Evolutionary conservation across 1,140 invertebrate species (phyloP).

Genomic region (Hyles euphorbiae): DNA sequence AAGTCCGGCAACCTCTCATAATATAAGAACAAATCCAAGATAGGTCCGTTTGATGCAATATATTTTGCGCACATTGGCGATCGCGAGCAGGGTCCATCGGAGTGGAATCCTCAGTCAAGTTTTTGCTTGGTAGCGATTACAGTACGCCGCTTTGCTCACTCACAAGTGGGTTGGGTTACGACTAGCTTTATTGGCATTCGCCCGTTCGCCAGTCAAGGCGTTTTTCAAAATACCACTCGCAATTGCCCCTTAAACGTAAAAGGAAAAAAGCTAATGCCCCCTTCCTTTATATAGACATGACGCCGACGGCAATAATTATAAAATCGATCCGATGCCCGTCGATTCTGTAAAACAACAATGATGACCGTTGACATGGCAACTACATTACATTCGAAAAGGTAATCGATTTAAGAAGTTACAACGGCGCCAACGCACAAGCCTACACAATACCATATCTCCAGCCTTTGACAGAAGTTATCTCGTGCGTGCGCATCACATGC

Average conservation of each 20-base stretch:
- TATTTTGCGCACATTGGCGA: slow-evolving; percentile 39
- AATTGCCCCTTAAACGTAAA: slow-evolving; percentile 19
- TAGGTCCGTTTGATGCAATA: slow-evolving; percentile 4
- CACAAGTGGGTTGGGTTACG: slow-evolving; percentile 46
- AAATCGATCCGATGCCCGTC: background rate
- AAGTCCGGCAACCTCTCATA: too few relatives aligned
- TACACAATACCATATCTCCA: background rate
- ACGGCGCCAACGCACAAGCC: background rate
- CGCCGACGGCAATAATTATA: background rate
- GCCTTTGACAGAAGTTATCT: slow-evolving; percentile 10
- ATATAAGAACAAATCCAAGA: too few relatives aligned
- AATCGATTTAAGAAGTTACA: slow-evolving; percentile 5
- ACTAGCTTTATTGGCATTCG: slow-evolving; percentile 30
- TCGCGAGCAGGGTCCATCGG: slow-evolving; percentile 26
- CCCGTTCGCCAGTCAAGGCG: slow-evolving; percentile 9
- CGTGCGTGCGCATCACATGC: slow-evolving; percentile 50
- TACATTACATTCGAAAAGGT: background rate
- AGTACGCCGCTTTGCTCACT: slow-evolving; percentile 33
- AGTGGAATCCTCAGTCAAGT: slow-evolving; percentile 46
- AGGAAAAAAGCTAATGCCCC: slow-evolving; percentile 19
- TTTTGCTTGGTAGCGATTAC: slow-evolving; percentile 57
- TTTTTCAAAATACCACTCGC: slow-evolving; percentile 27
- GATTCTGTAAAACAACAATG: background rate
- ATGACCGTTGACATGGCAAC: background rate
- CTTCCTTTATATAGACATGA: slow-evolving; percentile 18